phyloP scores from a whole-genome alignment of 2,888 invertebrate species.

The Siphlonurus alternatus region DNA sequence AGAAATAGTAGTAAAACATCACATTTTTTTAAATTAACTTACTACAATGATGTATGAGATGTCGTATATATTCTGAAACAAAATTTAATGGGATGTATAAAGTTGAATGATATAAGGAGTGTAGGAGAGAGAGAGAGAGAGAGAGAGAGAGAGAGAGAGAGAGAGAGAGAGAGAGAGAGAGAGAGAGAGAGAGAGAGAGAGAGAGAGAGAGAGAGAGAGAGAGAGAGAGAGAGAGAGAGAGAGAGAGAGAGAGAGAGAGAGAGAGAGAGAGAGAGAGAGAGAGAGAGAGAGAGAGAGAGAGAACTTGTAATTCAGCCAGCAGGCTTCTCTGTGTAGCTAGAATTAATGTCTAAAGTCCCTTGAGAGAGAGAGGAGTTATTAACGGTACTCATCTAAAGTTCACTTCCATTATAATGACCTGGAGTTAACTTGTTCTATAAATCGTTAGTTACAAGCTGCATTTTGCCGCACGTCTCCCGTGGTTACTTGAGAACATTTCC shows the following conservation, averaged over 20 bases:
- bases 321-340: neutral
- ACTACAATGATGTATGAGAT: neutral
- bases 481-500: neutral
- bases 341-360: neutral
- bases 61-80: neutral
- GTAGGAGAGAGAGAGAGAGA: neutral
- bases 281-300: neutral
- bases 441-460: neutral
- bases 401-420: neutral
- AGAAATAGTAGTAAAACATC: too few relatives aligned
- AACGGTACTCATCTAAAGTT: conserved; percentile 1
- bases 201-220: neutral
- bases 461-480: neutral
- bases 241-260: neutral
- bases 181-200: neutral
- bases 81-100: conserved; percentile 4
- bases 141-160: conserved; percentile 2
- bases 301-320: neutral
- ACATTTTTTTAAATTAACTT: neutral
- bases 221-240: neutral
- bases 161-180: neutral
- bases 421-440: conserved; percentile 1
- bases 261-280: neutral
- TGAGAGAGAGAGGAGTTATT: neutral
- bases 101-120: neutral